phyloP scores from a whole-genome alignment of 2,797 vertebrate species.

The Anniella stebbinsi region DNA sequence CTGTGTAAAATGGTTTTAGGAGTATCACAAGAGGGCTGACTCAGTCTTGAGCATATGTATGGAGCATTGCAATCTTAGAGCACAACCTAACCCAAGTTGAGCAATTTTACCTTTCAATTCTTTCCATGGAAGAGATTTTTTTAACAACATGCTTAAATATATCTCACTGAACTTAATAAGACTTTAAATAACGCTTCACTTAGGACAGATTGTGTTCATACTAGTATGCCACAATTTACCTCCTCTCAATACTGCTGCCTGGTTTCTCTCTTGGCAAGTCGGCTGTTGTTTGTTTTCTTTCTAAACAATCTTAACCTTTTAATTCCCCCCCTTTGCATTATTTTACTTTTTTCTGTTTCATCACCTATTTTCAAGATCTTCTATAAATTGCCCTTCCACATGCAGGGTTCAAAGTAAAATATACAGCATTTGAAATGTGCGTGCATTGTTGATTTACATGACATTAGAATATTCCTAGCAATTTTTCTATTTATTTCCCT shows the following conservation, averaged over 20 bases:
- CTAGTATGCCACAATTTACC: not conserved
- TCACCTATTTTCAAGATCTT: not conserved
- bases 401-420: not conserved
- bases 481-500: constrained; percentile 18
- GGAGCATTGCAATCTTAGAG: not conserved
- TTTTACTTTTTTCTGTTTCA: not conserved
- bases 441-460: constrained; percentile 23
- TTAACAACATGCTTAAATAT: not conserved
- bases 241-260: not conserved
- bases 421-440: not conserved
- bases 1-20: not conserved
- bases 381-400: not conserved
- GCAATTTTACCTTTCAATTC: not conserved
- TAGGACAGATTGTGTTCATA: not conserved
- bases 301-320: constrained; percentile 1
- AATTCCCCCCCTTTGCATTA: not conserved
- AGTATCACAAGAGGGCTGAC: not conserved
- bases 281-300: constrained; percentile 23
- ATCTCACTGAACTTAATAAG: not conserved
- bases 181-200: not conserved
- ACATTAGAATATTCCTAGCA: constrained; percentile 5
- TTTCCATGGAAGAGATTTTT: not conserved
- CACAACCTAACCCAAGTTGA: not conserved
- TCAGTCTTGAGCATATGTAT: not conserved
- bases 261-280: not conserved